Evolutionary conservation across 2,113 vertebrate genomes (phyloP).

Genomic region (Sphaerodactylus townsendi): DNA sequence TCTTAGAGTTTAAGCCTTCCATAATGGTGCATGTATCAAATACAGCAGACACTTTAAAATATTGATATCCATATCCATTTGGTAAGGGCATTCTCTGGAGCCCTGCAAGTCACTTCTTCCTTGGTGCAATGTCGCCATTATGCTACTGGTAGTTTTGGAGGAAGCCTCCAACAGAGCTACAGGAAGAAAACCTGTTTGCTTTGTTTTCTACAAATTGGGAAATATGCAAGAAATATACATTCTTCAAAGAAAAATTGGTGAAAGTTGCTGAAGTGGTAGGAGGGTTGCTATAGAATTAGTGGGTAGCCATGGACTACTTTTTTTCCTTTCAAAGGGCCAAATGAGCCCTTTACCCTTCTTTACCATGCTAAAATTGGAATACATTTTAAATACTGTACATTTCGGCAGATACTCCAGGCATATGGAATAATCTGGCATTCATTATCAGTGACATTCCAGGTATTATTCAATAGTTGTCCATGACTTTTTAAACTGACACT

Average conservation of each 20-base stretch:
- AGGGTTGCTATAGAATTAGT: neutral
- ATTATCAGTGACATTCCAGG: neutral
- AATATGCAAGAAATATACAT: neutral
- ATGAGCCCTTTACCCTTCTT: neutral
- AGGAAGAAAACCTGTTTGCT: neutral
- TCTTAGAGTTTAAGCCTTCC: slow-evolving; percentile 70
- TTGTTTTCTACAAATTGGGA: neutral
- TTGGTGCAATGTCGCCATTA: neutral
- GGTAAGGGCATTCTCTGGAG: slow-evolving; percentile 29
- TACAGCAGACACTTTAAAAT: slow-evolving; percentile 60
- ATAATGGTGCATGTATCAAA: slow-evolving; percentile 60
- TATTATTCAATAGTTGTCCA: neutral
- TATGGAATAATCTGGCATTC: neutral
- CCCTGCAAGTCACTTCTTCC: neutral
- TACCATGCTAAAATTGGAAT: neutral
- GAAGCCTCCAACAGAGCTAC: neutral
- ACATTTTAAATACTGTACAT: neutral
- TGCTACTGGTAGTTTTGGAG: neutral
- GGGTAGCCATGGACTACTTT: neutral
- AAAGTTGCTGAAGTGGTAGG: neutral
- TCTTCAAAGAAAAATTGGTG: neutral
- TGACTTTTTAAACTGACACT: neutral
- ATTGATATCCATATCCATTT: slow-evolving; percentile 51
- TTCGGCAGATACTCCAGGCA: too few relatives aligned
- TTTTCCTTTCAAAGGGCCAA: neutral